These are phyloP conservation scores for Tiphia femorata DNA, from an alignment of 2,888 invertebrate species.

Conservation along the genomic window DNA sequence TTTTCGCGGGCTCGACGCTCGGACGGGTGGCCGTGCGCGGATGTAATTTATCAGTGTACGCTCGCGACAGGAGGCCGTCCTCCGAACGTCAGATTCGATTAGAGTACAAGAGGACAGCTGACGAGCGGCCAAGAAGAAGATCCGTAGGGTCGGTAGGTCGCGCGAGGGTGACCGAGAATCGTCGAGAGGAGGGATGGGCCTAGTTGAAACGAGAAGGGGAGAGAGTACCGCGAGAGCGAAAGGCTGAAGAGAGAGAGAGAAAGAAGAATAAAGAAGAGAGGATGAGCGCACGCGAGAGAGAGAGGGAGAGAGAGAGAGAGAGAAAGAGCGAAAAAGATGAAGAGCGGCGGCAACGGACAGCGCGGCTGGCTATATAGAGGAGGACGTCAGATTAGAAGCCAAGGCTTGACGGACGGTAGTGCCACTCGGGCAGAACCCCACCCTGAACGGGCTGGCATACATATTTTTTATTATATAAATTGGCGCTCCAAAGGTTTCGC, in stretches of 20 bases:
- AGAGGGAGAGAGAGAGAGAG: constrained; percentile 17
- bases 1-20: too few relatives aligned
- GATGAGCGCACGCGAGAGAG: neutral
- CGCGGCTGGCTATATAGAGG: too few relatives aligned
- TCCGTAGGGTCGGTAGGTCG: neutral
- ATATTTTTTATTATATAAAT: constrained; percentile 67
- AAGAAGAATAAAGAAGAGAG: neutral
- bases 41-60: constrained; percentile 14
- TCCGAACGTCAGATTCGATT: constrained; percentile 36
- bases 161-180: constrained; percentile 17
- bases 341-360: constrained; percentile 6
- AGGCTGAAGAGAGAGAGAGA: neutral
- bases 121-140: constrained; percentile 27
- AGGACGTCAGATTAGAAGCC: constrained; percentile 66
- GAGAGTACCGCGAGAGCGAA: neutral
- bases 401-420: constrained; percentile 56
- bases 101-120: constrained; percentile 37
- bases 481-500: constrained; percentile 58
- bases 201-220: neutral
- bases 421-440: constrained; percentile 41
- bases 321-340: constrained; percentile 6
- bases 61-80: constrained; percentile 14
- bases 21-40: neutral
- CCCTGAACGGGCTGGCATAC: constrained; percentile 52
- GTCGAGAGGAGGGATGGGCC: neutral